phyloP scores from a whole-genome alignment of 2,888 invertebrate genomes.

The Chalcis sispes region DNA sequence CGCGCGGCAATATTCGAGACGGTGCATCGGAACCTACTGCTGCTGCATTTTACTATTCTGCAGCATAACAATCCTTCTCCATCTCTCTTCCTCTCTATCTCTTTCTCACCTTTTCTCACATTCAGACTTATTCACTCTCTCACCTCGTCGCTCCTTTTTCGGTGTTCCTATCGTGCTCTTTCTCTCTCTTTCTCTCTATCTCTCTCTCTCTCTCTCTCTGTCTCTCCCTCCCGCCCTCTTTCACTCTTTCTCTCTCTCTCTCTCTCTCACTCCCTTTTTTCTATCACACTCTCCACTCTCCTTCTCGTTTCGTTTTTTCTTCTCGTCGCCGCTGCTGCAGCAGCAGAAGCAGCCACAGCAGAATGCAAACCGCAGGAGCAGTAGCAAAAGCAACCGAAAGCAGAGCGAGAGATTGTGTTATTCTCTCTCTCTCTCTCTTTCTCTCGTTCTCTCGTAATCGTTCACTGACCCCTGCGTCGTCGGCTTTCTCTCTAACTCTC shows the following conservation, averaged over 20 bases:
- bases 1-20: conserved; percentile 24
- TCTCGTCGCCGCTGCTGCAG: too few species aligned
- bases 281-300: conserved; percentile 6
- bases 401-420: background rate
- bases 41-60: background rate
- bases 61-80: conserved; percentile 13
- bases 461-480: conserved; percentile 32
- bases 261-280: background rate
- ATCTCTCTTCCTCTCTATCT: conserved; percentile 15
- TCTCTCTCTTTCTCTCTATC: conserved; percentile 3
- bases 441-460: conserved; percentile 41
- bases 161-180: conserved; percentile 41
- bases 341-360: too few species aligned
- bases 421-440: conserved; percentile 12
- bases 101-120: conserved; percentile 47
- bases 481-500: conserved; percentile 19
- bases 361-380: background rate
- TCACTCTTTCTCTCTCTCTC: background rate
- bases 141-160: conserved; percentile 39
- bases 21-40: background rate
- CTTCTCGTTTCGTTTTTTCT: background rate
- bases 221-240: background rate
- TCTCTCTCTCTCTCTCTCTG: background rate
- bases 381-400: conserved; percentile 18
- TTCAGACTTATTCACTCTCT: conserved; percentile 29